These are phyloP conservation scores for Amphipyra tragopoginis DNA, from an alignment of 2,888 invertebrate species.

Conservation along the genomic window DNA sequence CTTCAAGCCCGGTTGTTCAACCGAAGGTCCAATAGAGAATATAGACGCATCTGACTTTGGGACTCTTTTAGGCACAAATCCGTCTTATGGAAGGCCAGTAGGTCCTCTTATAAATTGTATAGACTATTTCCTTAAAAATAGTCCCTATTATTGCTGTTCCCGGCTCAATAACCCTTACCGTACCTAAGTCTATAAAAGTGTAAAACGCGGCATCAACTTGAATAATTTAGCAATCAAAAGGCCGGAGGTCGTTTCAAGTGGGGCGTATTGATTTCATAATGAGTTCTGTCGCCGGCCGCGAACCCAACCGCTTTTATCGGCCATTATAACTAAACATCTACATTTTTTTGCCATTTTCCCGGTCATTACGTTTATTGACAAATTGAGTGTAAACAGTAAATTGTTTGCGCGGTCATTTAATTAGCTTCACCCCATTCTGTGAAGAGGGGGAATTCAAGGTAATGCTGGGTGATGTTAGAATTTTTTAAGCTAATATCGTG, in stretches of 20 bases:
- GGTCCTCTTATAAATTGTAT: no score
- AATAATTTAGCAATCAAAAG: slow-evolving; percentile 58
- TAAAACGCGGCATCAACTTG: slow-evolving; percentile 26
- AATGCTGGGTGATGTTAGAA: slow-evolving; percentile 4
- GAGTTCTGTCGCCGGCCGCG: slow-evolving; percentile 30
- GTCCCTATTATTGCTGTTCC: background rate
- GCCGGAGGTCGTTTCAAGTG: slow-evolving; percentile 62
- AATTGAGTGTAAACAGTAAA: slow-evolving; percentile 42
- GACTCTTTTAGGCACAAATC: no score
- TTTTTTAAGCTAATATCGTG: slow-evolving; percentile 14
- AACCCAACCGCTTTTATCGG: slow-evolving; percentile 7
- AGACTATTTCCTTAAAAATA: no score
- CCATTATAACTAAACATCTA: slow-evolving; percentile 39
- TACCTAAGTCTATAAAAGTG: slow-evolving; percentile 3
- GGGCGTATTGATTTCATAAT: slow-evolving; percentile 57
- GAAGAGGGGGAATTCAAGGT: slow-evolving; percentile 4
- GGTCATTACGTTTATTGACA: slow-evolving; percentile 38
- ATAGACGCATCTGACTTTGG: no score
- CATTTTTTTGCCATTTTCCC: slow-evolving; percentile 40
- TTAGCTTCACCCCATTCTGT: slow-evolving; percentile 26
- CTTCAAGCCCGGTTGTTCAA: no score
- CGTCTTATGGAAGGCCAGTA: no score
- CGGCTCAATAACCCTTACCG: background rate
- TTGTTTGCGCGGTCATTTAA: slow-evolving; percentile 30
- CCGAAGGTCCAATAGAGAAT: no score